These are phyloP conservation scores for Monomorium pharaonis DNA, from an alignment of 1,140 invertebrate genomes.

Conservation along the genomic window DNA sequence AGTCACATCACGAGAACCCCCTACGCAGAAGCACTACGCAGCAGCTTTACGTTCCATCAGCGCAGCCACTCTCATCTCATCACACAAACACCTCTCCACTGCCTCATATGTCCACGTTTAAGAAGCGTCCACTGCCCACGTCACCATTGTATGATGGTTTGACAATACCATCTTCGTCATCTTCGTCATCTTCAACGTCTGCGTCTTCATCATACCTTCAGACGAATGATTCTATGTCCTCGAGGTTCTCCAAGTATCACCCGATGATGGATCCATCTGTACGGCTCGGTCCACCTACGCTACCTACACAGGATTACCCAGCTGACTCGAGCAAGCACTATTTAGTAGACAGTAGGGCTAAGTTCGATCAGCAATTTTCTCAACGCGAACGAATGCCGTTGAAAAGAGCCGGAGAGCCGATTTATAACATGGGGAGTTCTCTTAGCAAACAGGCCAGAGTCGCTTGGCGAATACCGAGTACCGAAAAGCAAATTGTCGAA, in stretches of 20 bases:
- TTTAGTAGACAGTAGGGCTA: constrained; percentile 59
- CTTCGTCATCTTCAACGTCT: constrained; percentile 59
- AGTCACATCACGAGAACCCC: constrained; percentile 67
- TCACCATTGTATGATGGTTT: constrained; percentile 71
- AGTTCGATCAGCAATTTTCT: constrained; percentile 47
- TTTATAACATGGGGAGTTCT: constrained; percentile 71
- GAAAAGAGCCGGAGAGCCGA: constrained; percentile 80
- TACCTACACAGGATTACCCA: constrained; percentile 74
- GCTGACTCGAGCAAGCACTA: constrained; percentile 79
- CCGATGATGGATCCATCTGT: constrained; percentile 62
- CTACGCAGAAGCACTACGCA: constrained; percentile 69
- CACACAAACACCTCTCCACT: constrained; percentile 71
- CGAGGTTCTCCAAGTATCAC: constrained; percentile 71
- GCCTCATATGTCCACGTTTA: constrained; percentile 83
- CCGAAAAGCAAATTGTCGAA: constrained; percentile 86
- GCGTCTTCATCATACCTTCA: constrained; percentile 71
- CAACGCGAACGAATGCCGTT: constrained; percentile 60
- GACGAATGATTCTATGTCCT: constrained; percentile 64
- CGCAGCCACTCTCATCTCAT: constrained; percentile 60
- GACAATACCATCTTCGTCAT: constrained; percentile 54
- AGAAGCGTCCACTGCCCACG: constrained; percentile 80
- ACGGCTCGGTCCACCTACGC: constrained; percentile 48
- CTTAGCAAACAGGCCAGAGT: constrained; percentile 84
- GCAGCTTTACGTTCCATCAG: constrained; percentile 69
- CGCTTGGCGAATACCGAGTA: constrained; percentile 85